Evolutionary conservation across 2,797 vertebrate species (phyloP).

Genomic region (Pseudochirops corinnae): DNA sequence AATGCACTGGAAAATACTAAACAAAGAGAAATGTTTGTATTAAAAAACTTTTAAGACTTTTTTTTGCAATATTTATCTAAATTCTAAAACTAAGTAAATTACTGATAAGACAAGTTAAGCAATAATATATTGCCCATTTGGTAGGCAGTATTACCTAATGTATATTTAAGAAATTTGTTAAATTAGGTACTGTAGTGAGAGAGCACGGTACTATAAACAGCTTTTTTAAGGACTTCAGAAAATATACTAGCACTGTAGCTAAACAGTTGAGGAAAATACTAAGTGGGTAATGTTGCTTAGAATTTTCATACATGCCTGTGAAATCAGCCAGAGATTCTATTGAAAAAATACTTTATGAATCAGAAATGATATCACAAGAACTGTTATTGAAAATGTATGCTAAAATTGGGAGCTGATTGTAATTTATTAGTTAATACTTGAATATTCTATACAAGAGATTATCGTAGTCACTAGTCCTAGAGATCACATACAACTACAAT

Average conservation of each 20-base stretch:
- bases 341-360: not conserved
- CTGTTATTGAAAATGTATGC: not conserved
- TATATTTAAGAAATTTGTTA: not conserved
- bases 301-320: not conserved
- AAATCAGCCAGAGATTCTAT: not conserved
- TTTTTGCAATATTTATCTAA: constrained; percentile 10
- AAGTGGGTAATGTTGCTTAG: not conserved
- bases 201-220: not conserved
- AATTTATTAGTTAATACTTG: not conserved
- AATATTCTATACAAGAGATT: not conserved
- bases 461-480: not conserved
- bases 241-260: not conserved
- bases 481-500: not conserved
- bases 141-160: not conserved
- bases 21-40: not conserved
- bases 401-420: not conserved
- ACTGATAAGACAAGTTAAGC: constrained; percentile 23
- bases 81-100: not conserved
- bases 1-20: constrained; percentile 26
- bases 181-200: constrained; percentile 34
- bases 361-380: not conserved
- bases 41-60: constrained; percentile 32
- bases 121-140: constrained; percentile 30
- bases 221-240: not conserved
- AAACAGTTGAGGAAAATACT: not conserved